Evolutionary conservation across 1,140 invertebrate genomes (phyloP), one percentile per base, ranked within the genome.

Genomic region (Drusus annulatus): DNA sequence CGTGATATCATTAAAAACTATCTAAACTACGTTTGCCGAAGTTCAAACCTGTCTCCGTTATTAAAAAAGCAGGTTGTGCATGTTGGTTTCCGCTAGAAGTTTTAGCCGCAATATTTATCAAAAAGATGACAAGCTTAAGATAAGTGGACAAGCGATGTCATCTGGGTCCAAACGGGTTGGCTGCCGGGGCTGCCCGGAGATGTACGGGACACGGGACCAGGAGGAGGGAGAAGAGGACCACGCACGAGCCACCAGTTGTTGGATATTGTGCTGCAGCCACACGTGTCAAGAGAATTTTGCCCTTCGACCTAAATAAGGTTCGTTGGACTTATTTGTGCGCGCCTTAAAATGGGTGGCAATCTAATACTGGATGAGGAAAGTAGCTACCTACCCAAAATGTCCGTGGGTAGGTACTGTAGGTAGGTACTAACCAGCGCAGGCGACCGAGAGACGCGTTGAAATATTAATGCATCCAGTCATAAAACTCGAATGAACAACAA

Each of bases 301-400:
- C 81, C 81, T 80, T 63, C 81, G 81, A 83, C 81, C 81, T 69
- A 83, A 73, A 83, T 83, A 80, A 21, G 76, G 78, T 77, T 83
- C 81, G 63, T 83, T 83, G 79, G 79, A 78, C 81, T 80, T 80
- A 83, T 83, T 80, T 82, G 81, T 82, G 78, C 69, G 81, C 79
- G 78, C 71, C 77, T 80, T 79, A 68, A 75, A 83, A 80, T 65
- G 68, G 79, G 81, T 78, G 78, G 79, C 77, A 79, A 79, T 79
- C 77, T 79, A 79, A 79, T 79, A 45, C 52, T 79, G 77, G 76
- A 78, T 78, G 76, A 51, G 63, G 23, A 58, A 74, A 74, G 78
- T 62, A n/a, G n/a, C n/a, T n/a, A n/a, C n/a, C n/a, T n/a, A 68
- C 56, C 19, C 63, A 15, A 25, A 16, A 50, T 69, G 45, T 19